These are phyloP conservation scores for Dromius quadrimaculatus DNA, from an alignment of 2,888 invertebrate genomes.

Conservation along the genomic window DNA sequence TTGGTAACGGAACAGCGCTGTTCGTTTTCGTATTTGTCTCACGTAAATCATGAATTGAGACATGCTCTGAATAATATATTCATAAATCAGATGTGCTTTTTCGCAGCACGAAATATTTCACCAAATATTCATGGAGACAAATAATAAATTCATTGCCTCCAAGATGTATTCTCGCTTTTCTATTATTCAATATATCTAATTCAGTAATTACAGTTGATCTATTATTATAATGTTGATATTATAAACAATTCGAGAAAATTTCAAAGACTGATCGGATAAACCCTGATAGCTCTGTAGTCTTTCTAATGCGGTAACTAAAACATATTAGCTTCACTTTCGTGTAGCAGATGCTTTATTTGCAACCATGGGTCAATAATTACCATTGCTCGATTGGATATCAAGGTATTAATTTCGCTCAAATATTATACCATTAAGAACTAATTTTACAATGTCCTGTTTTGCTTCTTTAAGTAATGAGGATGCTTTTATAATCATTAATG, in stretches of 20 bases:
- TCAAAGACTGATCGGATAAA: no score
- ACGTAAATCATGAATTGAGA: slow-evolving; percentile 48
- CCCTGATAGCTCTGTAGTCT: no score
- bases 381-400: slow-evolving; percentile 21
- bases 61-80: slow-evolving; percentile 49
- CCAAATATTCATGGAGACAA: slow-evolving; percentile 24
- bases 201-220: no score
- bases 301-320: no score
- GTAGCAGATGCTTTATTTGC: slow-evolving; percentile 21
- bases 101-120: slow-evolving; percentile 29
- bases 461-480: slow-evolving; percentile 28
- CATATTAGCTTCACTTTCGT: no score
- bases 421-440: slow-evolving; percentile 26
- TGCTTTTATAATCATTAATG: slow-evolving; percentile 13
- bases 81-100: slow-evolving; percentile 42
- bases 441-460: slow-evolving; percentile 37
- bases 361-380: slow-evolving; percentile 15
- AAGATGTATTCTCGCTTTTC: no score
- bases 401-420: slow-evolving; percentile 12
- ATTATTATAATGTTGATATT: no score
- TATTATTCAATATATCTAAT: no score
- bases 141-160: slow-evolving; percentile 19
- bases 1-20: slow-evolving; percentile 24
- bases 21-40: slow-evolving; percentile 46
- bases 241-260: no score